phyloP scores from a whole-genome alignment of 2,797 vertebrate genomes.

The Spheniscus humboldti region DNA sequence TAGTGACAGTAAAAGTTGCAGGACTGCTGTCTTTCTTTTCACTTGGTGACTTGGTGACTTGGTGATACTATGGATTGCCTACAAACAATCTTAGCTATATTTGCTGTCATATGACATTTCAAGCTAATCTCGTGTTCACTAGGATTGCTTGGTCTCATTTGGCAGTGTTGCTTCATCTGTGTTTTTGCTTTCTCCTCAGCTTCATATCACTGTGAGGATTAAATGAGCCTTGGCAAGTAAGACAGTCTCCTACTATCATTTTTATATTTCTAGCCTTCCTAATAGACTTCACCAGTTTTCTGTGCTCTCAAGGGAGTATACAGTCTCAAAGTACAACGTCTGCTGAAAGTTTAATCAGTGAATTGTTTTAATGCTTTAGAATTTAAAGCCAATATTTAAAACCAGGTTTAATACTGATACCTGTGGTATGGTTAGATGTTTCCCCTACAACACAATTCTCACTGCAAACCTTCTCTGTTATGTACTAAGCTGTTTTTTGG shows the following conservation, averaged over 20 bases:
- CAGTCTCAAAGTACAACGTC: background rate
- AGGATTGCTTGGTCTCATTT: background rate
- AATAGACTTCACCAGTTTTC: background rate
- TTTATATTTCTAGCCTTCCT: background rate
- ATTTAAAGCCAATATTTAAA: background rate
- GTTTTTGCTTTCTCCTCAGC: constrained; percentile 8
- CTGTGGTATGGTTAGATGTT: background rate
- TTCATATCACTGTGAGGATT: background rate
- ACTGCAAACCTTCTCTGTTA: background rate
- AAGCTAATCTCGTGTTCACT: background rate
- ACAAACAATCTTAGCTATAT: background rate
- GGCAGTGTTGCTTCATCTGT: background rate
- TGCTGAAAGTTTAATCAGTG: background rate
- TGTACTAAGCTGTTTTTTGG: fast-evolving
- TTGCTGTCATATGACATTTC: background rate
- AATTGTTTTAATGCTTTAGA: background rate
- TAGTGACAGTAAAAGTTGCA: background rate
- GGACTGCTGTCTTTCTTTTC: background rate
- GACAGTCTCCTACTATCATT: background rate
- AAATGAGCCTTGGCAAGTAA: constrained; percentile 26
- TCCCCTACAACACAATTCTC: background rate
- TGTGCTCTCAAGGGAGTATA: background rate
- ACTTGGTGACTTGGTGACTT: background rate
- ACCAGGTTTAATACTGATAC: background rate
- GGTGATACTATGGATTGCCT: background rate